These are phyloP conservation scores for Heliconius hermathena DNA, from an alignment of 1,140 invertebrate genomes.

Conservation along the genomic window DNA sequence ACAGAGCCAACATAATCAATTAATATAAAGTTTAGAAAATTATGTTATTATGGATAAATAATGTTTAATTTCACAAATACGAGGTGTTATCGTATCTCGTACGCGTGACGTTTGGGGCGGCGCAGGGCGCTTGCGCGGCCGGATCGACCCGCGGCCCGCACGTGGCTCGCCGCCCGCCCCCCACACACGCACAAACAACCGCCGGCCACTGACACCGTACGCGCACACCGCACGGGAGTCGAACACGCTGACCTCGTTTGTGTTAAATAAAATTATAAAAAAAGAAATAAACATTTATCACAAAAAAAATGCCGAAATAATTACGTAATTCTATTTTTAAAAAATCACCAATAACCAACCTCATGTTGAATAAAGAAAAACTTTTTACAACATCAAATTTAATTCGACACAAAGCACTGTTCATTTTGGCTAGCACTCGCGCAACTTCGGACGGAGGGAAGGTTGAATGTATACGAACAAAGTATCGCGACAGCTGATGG, in stretches of 20 bases:
- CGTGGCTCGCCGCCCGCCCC: slow-evolving; percentile 53
- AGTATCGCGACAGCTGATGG: slow-evolving; percentile 22
- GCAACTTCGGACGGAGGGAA: slow-evolving; percentile 17
- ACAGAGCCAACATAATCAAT: no score
- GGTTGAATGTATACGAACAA: slow-evolving; percentile 26
- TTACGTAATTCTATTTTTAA: neutral
- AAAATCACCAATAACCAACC: slow-evolving; percentile 22
- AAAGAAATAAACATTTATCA: neutral
- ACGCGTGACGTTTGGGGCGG: slow-evolving; percentile 53
- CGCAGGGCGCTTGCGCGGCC: slow-evolving; percentile 59
- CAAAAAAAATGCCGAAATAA: neutral
- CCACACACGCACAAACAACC: slow-evolving; percentile 60
- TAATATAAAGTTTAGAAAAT: neutral
- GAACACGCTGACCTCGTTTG: slow-evolving; percentile 5
- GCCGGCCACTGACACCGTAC: slow-evolving; percentile 35
- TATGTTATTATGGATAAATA: slow-evolving; percentile 14
- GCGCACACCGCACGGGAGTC: slow-evolving; percentile 17
- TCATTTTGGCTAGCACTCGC: slow-evolving; percentile 31
- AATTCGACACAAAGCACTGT: slow-evolving; percentile 35
- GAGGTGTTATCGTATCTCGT: slow-evolving; percentile 13
- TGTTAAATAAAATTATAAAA: neutral
- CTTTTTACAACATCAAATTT: slow-evolving; percentile 14
- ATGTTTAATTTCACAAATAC: slow-evolving; percentile 16
- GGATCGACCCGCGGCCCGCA: slow-evolving; percentile 68
- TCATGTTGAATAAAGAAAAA: slow-evolving; percentile 3